phyloP scores from a whole-genome alignment of 2,113 vertebrate species.

The Spermophilus dauricus region DNA sequence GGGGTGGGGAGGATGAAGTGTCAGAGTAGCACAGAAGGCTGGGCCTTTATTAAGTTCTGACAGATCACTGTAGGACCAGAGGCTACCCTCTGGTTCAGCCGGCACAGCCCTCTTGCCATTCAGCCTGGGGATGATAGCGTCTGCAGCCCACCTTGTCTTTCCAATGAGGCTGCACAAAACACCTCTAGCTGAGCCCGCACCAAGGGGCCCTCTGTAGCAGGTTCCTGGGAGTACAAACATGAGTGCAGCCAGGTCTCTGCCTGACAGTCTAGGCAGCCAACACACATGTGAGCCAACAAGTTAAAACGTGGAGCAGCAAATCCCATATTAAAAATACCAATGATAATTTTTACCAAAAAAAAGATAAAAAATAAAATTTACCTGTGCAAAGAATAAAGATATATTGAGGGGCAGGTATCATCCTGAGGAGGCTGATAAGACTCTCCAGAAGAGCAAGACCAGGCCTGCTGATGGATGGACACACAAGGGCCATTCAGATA shows the following conservation, averaged over 20 bases:
- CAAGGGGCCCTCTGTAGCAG: accelerated
- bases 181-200: not conserved
- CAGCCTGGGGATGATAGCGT: not conserved
- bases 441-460: not conserved
- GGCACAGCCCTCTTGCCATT: not conserved
- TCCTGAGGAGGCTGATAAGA: not conserved
- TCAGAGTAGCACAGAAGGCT: not conserved
- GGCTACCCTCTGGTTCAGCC: not conserved
- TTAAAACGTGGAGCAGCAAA: accelerated
- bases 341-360: not conserved
- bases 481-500: not conserved
- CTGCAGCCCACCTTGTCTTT: not conserved
- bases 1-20: not conserved
- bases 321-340: not conserved
- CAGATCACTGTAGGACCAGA: accelerated
- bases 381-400: not conserved
- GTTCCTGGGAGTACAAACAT: not conserved
- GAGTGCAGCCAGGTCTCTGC: not conserved
- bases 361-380: not conserved
- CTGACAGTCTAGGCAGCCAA: not conserved
- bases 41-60: not conserved
- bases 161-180: not conserved
- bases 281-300: not conserved
- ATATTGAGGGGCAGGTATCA: not conserved
- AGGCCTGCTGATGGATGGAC: not conserved